A percentile compares a stretch with the other conserved stretches of the same genome.
Evolutionary conservation across 2,113 vertebrate genomes (phyloP).

Genomic region (Ahaetulla prasina): DNA sequence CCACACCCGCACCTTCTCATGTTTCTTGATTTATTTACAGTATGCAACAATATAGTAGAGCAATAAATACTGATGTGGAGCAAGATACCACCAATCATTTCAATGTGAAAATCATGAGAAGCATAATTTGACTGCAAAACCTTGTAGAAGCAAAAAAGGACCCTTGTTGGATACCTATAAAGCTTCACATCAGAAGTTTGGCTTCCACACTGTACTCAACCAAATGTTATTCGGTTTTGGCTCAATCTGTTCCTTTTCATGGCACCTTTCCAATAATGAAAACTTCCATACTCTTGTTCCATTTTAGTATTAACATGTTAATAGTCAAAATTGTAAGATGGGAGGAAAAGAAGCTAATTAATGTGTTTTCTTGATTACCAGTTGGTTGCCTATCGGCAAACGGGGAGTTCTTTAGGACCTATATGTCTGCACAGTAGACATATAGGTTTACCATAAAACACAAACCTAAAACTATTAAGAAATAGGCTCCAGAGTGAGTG

Average conservation of each 20-base stretch:
- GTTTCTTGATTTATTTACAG: constrained; percentile 1
- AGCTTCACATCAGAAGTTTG: not conserved
- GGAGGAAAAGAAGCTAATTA: not conserved
- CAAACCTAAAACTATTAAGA: not conserved
- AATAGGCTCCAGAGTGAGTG: no score
- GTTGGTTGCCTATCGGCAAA: not conserved
- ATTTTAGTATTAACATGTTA: not conserved
- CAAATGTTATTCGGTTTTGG: not conserved
- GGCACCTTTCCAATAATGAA: not conserved
- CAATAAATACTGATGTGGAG: not conserved
- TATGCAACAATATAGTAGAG: not conserved
- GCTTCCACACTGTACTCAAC: not conserved
- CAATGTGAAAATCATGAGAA: not conserved
- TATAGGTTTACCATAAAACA: not conserved
- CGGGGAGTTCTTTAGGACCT: not conserved
- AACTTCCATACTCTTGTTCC: not conserved
- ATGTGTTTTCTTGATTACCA: not conserved
- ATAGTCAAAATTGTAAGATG: not conserved
- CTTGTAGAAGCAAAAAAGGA: not conserved
- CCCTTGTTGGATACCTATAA: not conserved
- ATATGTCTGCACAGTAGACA: not conserved
- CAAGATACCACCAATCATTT: not conserved
- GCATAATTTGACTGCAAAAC: not conserved
- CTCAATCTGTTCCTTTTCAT: not conserved
- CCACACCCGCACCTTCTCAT: not conserved